Evolutionary conservation across 2,888 invertebrate species (phyloP), one percentile per base, ranked within the genome.

Genomic region (Macroteleia sp.): DNA sequence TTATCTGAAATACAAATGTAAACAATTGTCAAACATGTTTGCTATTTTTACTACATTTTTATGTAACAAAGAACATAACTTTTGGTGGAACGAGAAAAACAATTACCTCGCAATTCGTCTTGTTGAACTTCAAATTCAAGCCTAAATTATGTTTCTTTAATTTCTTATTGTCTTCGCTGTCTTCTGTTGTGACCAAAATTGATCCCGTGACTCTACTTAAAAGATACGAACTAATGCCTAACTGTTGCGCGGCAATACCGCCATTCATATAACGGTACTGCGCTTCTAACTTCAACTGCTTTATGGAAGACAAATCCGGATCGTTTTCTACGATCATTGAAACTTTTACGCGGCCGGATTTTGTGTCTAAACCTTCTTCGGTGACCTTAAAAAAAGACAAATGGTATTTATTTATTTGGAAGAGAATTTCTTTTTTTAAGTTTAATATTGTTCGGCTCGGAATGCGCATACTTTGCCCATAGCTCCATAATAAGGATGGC

Each of bases 121-220:
- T 97, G 78, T 95, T 97, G 87, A 96, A 96, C 92, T 99, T 99
- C 17, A 99, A 92, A 89, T 98, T 97, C 44, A 99, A 93, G 0
- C 99, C 99, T 22, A 99, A 93, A 89, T 98, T 98, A 12, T 95
- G 90, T 87, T 94, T 95, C 0, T 91, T 92, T 2, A 93, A 89
- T 0, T 59, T 52, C 3, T 70, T 14, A 9, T 87, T 85, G 0
- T 93, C 90, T n/a, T n/a, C n/a, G n/a, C n/a, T n/a, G n/a, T n/a
- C n/a, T n/a, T n/a, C n/a, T n/a, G n/a, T n/a, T n/a, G n/a, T n/a
- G 1, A 98, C 93, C 77, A 95, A 94, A 52, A 99, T 93, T 0
- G 96, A 94, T 0, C 98, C 98, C 0, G 98, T 98, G 61, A 99
- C 93, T 6, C 97, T 94, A 0, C 97, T 96, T 77, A 99, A 91